A percentile compares a stretch with the other conserved stretches of the same genome.
Conservation (phyloP, 1,140 invertebrate genomes). For the Physella acuta region DNA sequence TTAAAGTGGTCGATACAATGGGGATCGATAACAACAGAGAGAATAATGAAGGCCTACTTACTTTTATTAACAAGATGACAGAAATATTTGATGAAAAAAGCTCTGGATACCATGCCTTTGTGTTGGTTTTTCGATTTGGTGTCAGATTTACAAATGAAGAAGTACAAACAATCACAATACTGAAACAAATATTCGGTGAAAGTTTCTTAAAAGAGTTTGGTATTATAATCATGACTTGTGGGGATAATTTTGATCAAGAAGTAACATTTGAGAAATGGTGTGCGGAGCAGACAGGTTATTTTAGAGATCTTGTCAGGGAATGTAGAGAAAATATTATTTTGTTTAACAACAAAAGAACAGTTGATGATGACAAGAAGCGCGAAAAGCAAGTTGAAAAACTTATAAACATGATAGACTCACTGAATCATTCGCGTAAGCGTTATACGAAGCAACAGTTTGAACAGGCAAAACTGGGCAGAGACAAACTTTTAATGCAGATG, state of each 20-base stretch:
- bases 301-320: neutral
- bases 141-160: neutral
- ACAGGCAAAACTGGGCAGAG: no score
- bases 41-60: no score
- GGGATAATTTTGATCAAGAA: slow-evolving; percentile 5
- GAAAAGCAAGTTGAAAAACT: slow-evolving; percentile 5
- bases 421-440: no score
- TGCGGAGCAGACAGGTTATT: neutral
- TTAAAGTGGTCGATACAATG: no score
- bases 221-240: slow-evolving; percentile 7
- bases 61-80: no score
- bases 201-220: slow-evolving; percentile 4
- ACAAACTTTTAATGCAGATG: no score
- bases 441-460: no score
- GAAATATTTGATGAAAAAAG: neutral
- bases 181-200: slow-evolving; percentile 2
- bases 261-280: slow-evolving; percentile 6
- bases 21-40: no score
- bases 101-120: neutral
- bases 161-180: neutral
- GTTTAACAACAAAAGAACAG: neutral
- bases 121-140: neutral
- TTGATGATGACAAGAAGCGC: neutral
- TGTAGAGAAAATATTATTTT: neutral
- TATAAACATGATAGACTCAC: neutral